Evolutionary conservation across 2,797 vertebrate species (phyloP).

Genomic region (Toxotes lorentzi): DNA sequence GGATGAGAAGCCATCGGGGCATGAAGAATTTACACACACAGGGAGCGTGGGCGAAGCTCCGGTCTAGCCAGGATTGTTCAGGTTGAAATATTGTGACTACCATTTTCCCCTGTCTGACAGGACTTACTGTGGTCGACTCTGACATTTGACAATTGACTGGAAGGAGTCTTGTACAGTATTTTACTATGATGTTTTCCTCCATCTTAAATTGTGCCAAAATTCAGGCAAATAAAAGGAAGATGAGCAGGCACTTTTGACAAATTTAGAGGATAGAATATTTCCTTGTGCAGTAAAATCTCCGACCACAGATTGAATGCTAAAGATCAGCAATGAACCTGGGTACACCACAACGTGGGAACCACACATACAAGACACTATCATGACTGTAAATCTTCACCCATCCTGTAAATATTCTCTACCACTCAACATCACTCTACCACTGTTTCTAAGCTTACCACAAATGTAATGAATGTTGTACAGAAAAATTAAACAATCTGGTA

Average conservation of each 20-base stretch:
- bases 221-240: background rate
- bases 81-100: constrained; percentile 46
- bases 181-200: constrained; percentile 1
- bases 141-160: constrained; percentile 41
- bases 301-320: constrained; percentile 10
- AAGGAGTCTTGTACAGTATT: constrained; percentile 15
- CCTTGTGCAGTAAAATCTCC: constrained; percentile 14
- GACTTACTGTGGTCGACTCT: constrained; percentile 13
- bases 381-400: constrained; percentile 13
- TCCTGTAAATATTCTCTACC: constrained; percentile 22
- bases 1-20: constrained; percentile 73
- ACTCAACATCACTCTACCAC: constrained; percentile 1
- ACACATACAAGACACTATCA: constrained; percentile 3
- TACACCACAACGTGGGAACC: constrained; percentile 25
- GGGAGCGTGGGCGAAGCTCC: constrained; percentile 78
- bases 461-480: constrained; percentile 32
- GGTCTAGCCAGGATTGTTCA: constrained; percentile 75
- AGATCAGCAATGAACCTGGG: constrained; percentile 11
- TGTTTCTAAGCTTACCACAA: constrained; percentile 21
- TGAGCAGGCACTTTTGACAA: constrained; percentile 5
- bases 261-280: constrained; percentile 26
- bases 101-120: constrained; percentile 1
- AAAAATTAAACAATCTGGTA: constrained; percentile 16
- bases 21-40: constrained; percentile 80
- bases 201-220: background rate